Evolutionary conservation across 2,113 vertebrate genomes (phyloP).

Genomic region (Dromas ardeola): DNA sequence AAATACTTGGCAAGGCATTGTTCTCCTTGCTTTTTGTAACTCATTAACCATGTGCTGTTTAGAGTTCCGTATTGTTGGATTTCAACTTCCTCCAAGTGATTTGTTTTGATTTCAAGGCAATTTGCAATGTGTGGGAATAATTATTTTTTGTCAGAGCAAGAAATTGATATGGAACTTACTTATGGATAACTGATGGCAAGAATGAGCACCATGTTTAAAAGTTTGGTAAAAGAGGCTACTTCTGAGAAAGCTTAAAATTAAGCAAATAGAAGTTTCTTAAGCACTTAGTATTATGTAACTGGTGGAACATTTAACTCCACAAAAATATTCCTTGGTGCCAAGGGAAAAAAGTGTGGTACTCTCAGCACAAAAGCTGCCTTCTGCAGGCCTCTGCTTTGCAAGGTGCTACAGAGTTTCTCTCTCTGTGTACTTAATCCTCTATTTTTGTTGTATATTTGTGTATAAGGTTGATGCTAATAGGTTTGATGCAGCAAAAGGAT

Average conservation of each 20-base stretch:
- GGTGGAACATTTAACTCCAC: neutral
- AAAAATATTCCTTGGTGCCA: neutral
- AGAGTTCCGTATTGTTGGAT: neutral
- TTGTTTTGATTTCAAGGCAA: neutral
- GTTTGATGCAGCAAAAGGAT: neutral
- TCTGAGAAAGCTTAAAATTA: neutral
- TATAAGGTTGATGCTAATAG: neutral
- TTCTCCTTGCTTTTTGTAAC: neutral
- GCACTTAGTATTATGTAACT: neutral
- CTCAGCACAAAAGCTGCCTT: neutral
- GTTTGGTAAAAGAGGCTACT: neutral
- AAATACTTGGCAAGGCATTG: neutral
- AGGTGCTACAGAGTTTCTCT: neutral
- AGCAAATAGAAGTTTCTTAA: neutral
- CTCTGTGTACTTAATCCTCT: neutral
- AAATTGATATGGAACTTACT: neutral
- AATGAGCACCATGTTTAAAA: neutral
- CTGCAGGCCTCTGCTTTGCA: neutral
- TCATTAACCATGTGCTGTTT: neutral
- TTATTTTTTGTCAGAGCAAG: neutral
- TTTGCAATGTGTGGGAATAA: neutral
- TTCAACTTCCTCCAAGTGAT: neutral
- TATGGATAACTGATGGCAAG: neutral
- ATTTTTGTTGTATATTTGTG: too few species aligned
- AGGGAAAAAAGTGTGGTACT: neutral